A percentile compares a stretch with the other conserved stretches of the same genome.
phyloP scores from a whole-genome alignment of 2,888 invertebrate species.

The Cetonia aurata region DNA sequence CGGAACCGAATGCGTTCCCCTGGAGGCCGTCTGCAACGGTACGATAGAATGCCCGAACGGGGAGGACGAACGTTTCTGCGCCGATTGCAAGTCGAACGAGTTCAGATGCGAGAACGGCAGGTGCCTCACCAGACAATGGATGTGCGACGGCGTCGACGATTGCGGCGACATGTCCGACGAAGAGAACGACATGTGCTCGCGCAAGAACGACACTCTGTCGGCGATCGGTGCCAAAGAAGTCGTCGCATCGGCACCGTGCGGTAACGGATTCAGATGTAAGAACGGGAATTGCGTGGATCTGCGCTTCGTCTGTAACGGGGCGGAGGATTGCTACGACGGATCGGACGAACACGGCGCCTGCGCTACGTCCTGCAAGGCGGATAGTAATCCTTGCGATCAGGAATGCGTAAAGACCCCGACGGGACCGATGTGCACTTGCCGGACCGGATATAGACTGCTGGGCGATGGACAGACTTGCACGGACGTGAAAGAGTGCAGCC shows the following conservation, averaged over 20 bases:
- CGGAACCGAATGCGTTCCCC: slow-evolving; percentile 69
- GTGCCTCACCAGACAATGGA: slow-evolving; percentile 72
- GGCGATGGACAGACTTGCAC: slow-evolving; percentile 71
- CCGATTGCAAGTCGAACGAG: slow-evolving; percentile 66
- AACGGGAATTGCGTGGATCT: slow-evolving; percentile 77
- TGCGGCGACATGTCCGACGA: slow-evolving; percentile 84
- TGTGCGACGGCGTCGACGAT: slow-evolving; percentile 75
- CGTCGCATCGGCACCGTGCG: slow-evolving; percentile 57
- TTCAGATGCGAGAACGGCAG: slow-evolving; percentile 72
- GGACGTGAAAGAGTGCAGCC: slow-evolving; percentile 81
- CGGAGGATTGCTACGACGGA: slow-evolving; percentile 75
- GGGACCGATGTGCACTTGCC: slow-evolving; percentile 77
- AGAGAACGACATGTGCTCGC: slow-evolving; percentile 61
- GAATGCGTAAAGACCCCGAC: slow-evolving; percentile 75
- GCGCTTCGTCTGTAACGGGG: slow-evolving; percentile 74
- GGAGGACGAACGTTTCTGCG: slow-evolving; percentile 74
- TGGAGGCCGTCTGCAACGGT: slow-evolving; percentile 69
- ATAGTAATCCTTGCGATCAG: slow-evolving; percentile 69
- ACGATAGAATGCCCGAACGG: slow-evolving; percentile 78
- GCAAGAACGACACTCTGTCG: slow-evolving; percentile 22
- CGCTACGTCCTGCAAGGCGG: slow-evolving; percentile 66
- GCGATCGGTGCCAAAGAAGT: not conserved
- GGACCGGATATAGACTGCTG: slow-evolving; percentile 70
- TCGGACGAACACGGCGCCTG: slow-evolving; percentile 80
- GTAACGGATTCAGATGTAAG: slow-evolving; percentile 68